Base-by-base conservation (phyloP, 2,888 invertebrate genomes). In the Pseudoips prasinana region DNA sequence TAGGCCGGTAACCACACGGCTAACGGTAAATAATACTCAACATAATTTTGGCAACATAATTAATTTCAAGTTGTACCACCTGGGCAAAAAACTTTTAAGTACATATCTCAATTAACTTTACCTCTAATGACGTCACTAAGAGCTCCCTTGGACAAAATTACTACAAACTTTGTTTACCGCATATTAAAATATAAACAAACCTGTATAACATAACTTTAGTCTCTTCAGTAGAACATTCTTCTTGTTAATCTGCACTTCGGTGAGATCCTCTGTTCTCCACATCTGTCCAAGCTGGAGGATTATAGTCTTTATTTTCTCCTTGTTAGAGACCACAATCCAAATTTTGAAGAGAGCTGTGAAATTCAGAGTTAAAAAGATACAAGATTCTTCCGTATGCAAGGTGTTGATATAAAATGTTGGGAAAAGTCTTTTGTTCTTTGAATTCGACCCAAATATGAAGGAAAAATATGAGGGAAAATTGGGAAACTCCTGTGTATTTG, bases 191-290 rank as follows among this genome's bases (percentile, higher is more conserved):
- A 30, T 25, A 31, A 44, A 39, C 46, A 19, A 48, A 73, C 72
- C 64, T 59, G 53, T 26, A 49, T 56, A 57, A 40, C 52, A 63
- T 31, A 66, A 51, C 34, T 69, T 65, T 25, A 74, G 54, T 35
- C 46, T 59, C 31, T 62, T 60, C 25, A 72, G 38, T 29, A 65
- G 39, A 38, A 42, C 39, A 46, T 57, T 57, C 47, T 73, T 73
- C 47, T 55, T 64, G 25, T 25, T 53, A 36, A 59, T 55, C 52
- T 74, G 70, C 25, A 39, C 37, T 31, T 57, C 47, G 20, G 57
- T 57, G 17, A 67, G 54, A 25, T 51, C 39, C 8, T 38, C 22
- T 7, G 14, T 52, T 24, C 46, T 45, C 70, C 64, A 68, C 19
- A 57, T 35, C 3, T 25, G 6, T 0, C 65, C 67, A 2, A 71